phyloP scores from a whole-genome alignment of 2,797 vertebrate genomes.

The Leucoraja ocellata region DNA sequence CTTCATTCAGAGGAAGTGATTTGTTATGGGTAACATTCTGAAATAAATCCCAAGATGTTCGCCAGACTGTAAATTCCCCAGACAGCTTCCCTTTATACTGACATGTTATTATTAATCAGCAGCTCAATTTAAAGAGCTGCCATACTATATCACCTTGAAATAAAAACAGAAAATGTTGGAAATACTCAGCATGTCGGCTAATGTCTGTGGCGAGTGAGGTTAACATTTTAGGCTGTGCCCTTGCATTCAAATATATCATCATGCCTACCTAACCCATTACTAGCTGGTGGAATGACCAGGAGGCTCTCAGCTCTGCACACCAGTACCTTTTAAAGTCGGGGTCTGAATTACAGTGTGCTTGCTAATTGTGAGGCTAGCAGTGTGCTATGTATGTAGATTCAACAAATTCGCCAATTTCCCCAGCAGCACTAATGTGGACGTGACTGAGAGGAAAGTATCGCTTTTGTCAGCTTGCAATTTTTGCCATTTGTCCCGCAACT shows the following conservation, averaged over 20 bases:
- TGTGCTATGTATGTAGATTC: not conserved
- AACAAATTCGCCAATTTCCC: not conserved
- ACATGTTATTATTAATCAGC: not conserved
- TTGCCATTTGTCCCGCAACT: not conserved
- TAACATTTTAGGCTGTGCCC: too few species aligned
- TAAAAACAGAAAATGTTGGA: too few species aligned
- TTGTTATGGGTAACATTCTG: not conserved
- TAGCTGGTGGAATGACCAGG: not conserved
- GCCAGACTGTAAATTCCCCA: not conserved
- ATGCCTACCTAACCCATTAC: not conserved
- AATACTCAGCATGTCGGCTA: too few species aligned
- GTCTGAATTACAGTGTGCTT: not conserved
- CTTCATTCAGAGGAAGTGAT: not conserved
- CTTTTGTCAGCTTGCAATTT: not conserved
- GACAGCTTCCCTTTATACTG: not conserved
- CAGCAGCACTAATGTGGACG: not conserved
- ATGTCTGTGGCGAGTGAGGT: too few species aligned
- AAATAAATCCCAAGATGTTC: constrained; percentile 23
- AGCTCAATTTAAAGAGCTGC: not conserved
- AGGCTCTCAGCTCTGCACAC: not conserved
- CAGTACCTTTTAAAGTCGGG: not conserved
- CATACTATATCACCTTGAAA: too few species aligned
- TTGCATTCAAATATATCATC: too few species aligned
- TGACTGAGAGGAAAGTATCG: not conserved
- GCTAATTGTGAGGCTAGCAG: not conserved